A percentile compares a stretch with the other conserved stretches of the same genome.
Evolutionary conservation across 2,113 vertebrate species (phyloP).

Genomic region (Hymenochirus boettgeri): DNA sequence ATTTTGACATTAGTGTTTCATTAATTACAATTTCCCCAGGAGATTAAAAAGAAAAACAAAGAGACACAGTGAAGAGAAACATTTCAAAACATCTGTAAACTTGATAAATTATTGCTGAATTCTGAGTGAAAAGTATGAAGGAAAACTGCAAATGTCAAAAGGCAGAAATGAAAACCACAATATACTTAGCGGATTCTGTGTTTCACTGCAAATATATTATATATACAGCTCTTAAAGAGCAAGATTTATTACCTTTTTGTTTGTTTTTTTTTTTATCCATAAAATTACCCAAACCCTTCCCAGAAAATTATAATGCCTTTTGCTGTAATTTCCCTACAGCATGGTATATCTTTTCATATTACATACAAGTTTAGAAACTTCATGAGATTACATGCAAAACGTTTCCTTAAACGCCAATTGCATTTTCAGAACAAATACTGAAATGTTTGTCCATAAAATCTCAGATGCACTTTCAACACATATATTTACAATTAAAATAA

Average conservation of each 20-base stretch:
- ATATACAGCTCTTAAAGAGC: conserved; percentile 93
- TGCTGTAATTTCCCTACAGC: conserved; percentile 88
- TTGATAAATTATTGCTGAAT: conserved; percentile 99
- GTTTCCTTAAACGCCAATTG: conserved; percentile 90
- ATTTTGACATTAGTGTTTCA: conserved; percentile 33
- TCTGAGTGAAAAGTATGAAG: conserved; percentile 94
- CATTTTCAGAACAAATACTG: conserved; percentile 93
- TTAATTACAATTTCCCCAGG: conserved; percentile 13
- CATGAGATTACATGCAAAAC: conserved; percentile 96
- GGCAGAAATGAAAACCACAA: conserved; percentile 84
- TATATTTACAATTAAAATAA: conserved; percentile 89
- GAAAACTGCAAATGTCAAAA: conserved; percentile 93
- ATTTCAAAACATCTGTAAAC: conserved; percentile 98
- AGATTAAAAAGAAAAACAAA: conserved; percentile 13
- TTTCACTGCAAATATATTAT: conserved; percentile 99
- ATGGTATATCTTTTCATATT: conserved; percentile 70
- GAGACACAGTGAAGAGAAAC: conserved; percentile 1
- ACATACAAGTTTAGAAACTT: conserved; percentile 88
- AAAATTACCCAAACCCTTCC: conserved; percentile 82
- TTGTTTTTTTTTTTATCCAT: conserved; percentile 67
- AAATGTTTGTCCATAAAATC: conserved; percentile 87
- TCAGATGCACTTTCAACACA: conserved; percentile 89
- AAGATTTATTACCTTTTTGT: conserved; percentile 57
- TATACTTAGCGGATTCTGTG: conserved; percentile 87
- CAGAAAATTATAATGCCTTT: conserved; percentile 98